These are phyloP conservation scores for Gambelia wislizenii DNA, from an alignment of 2,797 vertebrate genomes.

Conservation along the genomic window DNA sequence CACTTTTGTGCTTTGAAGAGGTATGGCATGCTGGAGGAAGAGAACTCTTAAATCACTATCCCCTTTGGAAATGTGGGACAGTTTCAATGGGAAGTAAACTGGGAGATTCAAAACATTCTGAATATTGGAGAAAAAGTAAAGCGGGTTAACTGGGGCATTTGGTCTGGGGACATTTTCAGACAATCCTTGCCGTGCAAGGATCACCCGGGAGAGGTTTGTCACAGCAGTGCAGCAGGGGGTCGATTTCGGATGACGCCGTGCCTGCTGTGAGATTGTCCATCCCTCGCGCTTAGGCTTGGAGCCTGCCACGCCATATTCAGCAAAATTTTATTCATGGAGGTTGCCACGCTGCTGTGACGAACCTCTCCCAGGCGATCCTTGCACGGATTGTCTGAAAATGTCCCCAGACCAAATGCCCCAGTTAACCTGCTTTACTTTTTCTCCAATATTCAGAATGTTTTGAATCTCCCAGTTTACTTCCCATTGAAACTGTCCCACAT, in stretches of 20 bases:
- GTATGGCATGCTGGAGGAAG: not conserved
- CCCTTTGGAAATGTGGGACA: not conserved
- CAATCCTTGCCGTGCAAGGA: no score
- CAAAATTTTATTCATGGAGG: no score
- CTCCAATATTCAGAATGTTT: not conserved
- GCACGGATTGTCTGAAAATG: no score
- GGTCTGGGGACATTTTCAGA: no score
- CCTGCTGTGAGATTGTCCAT: no score
- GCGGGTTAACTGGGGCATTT: not conserved
- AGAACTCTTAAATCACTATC: not conserved
- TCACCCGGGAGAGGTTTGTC: no score
- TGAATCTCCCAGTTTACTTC: not conserved
- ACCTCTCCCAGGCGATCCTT: no score
- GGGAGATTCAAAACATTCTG: not conserved
- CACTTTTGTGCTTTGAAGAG: not conserved
- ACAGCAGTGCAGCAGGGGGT: no score
- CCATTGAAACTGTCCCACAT: not conserved
- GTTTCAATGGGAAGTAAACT: not conserved
- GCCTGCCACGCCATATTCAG: no score
- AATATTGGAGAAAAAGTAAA: not conserved
- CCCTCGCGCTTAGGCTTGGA: no score
- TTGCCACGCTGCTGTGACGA: no score
- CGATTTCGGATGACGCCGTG: no score
- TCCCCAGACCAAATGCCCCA: not conserved
- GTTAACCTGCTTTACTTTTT: not conserved